Percentiles rank a stretch among this genome's conserved stretches.
phyloP scores from a whole-genome alignment of 2,797 vertebrate species.

The Argya squamiceps region DNA sequence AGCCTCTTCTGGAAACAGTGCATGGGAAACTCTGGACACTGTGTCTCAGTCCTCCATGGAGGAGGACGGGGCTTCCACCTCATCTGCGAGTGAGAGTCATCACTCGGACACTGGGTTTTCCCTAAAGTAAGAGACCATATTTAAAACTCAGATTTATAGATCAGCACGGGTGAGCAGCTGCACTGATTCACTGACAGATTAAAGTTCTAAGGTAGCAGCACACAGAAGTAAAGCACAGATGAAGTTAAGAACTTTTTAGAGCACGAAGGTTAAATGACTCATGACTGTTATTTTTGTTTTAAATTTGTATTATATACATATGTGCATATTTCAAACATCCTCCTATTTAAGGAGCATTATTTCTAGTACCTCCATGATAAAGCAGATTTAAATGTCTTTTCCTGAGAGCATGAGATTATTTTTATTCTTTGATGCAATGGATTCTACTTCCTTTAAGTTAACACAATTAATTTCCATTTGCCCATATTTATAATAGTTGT shows the following conservation, averaged over 20 bases:
- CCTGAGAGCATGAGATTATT: neutral
- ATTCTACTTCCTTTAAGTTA: neutral
- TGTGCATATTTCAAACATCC: neutral
- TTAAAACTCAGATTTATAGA: neutral
- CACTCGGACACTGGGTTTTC: conserved; percentile 85
- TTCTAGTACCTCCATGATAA: neutral
- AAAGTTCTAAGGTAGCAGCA: neutral
- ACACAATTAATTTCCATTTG: neutral
- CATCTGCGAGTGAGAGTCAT: conserved; percentile 3
- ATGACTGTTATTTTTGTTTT: neutral
- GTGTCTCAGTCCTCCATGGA: conserved; percentile 18
- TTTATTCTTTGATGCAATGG: neutral
- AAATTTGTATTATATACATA: neutral
- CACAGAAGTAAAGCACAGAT: neutral
- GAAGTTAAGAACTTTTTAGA: neutral
- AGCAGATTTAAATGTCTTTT: neutral
- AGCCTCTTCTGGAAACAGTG: conserved; percentile 39
- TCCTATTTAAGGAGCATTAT: neutral
- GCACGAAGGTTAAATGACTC: neutral
- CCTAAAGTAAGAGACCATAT: conserved; percentile 81
- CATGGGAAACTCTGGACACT: conserved; percentile 39
- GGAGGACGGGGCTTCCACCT: conserved; percentile 17
- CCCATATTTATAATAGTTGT: neutral
- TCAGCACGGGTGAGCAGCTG: neutral
- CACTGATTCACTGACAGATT: neutral